Percentiles rank a stretch among this genome's conserved stretches.
Evolutionary conservation across 2,113 vertebrate genomes (phyloP).

Genomic region (Acrocephalus kingi): DNA sequence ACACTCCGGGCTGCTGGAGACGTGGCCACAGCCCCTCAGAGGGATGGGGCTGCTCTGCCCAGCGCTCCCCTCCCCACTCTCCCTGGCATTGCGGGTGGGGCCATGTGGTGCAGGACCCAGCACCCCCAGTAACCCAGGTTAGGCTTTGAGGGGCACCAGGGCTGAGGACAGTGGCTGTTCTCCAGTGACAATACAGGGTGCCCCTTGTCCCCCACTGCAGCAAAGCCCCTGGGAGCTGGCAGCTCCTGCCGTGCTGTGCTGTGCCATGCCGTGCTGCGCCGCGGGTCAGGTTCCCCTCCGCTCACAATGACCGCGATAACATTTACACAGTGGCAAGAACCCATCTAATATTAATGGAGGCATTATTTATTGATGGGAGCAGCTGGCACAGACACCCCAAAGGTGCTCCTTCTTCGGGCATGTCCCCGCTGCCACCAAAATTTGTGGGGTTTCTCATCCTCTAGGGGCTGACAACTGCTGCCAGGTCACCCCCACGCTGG

Average conservation of each 20-base stretch:
- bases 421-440: not conserved
- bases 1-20: fast-evolving
- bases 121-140: not conserved
- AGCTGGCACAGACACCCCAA: not conserved
- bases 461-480: not conserved
- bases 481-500: not conserved
- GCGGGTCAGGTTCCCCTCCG: not conserved
- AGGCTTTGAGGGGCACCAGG: not conserved
- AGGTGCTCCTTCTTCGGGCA: not conserved
- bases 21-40: fast-evolving
- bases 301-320: not conserved
- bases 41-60: not conserved
- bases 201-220: not conserved
- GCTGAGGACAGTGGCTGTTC: not conserved
- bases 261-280: fast-evolving
- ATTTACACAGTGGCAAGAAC: not conserved
- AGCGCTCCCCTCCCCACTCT: fast-evolving
- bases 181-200: not conserved
- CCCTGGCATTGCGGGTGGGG: fast-evolving
- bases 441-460: not conserved
- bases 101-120: fast-evolving
- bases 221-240: fast-evolving
- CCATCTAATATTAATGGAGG: constrained; percentile 22
- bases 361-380: constrained; percentile 35
- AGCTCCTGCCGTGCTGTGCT: not conserved